Evolutionary conservation across 2,888 invertebrate genomes (phyloP), one percentile per base, ranked within the genome.

Genomic region (Melolontha melolontha): DNA sequence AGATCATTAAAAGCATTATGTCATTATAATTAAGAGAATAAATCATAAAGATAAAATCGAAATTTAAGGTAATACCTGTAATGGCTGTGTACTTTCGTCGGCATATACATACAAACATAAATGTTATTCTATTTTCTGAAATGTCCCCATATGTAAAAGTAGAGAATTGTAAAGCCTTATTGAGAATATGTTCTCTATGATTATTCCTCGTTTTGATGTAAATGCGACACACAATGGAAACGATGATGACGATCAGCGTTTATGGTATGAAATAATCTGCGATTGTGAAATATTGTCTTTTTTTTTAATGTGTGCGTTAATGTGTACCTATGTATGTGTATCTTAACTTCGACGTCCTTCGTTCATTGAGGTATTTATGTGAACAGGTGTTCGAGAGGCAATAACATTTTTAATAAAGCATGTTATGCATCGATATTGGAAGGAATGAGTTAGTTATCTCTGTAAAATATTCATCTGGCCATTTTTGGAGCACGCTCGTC

Each of bases 321-420:
- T 7, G 16, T 47, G 17, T 12, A 14, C 5, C 8, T 47, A 6
- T 22, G 49, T 49, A 10, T 10, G 47, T 22, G 49, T 17, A 7
- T 22, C 7, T 49, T 16, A 17, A 11, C 22, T 11, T 49, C 11
- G 2, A 34, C 34, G 34, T 34, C 34, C 34, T 34, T 34, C 50
- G 10, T 50, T 22, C n/a, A 8, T 50, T 27, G 50, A 17, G 50
- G 50, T 22, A 50, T 50, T 50, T 50, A 50, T 29, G 40, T 40
- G 54, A 54, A 54, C 54, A 54, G 54, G 54, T 54, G 54, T 40
- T 39, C 54, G 54, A 11, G 29, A 51, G 29, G 51, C 51, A 51
- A 54, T 54, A 39, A 54, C 54, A 54, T 54, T 54, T 54, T 54
- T 54, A 54, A 54, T 54, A 54, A 54, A 54, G 54, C 8, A 54